These are phyloP conservation scores for Lepidochrysops patricia DNA, from an alignment of 2,888 invertebrate genomes.

Conservation along the genomic window DNA sequence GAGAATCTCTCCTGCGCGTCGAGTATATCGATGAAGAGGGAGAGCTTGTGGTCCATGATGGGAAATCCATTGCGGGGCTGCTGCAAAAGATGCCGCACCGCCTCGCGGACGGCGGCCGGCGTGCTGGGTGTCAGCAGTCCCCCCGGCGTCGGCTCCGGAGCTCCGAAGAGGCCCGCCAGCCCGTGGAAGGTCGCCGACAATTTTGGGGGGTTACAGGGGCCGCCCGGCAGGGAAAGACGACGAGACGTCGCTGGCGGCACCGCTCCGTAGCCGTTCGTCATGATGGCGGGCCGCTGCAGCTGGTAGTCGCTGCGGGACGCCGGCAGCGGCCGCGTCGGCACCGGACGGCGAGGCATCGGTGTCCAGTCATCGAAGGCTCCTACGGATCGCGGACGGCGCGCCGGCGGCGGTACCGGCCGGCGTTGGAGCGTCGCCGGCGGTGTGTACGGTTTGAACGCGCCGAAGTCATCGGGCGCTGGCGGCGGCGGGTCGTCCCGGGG, in stretches of 20 bases:
- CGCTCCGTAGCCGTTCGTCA: constrained; percentile 67
- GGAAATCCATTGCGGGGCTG: constrained; percentile 84
- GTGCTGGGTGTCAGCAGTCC: constrained; percentile 69
- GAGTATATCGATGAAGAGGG: constrained; percentile 86
- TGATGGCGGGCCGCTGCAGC: constrained; percentile 70
- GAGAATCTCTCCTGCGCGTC: constrained; percentile 88
- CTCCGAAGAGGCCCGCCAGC: constrained; percentile 50
- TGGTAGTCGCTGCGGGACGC: constrained; percentile 77
- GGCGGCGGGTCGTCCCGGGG: constrained; percentile 68
- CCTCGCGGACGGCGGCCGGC: constrained; percentile 79
- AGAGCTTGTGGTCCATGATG: constrained; percentile 84
- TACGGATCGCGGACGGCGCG: constrained; percentile 77
- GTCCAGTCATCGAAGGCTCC: constrained; percentile 69
- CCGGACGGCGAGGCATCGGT: constrained; percentile 64
- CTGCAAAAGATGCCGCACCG: constrained; percentile 78
- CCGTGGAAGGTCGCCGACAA: constrained; percentile 79
- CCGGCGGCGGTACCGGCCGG: constrained; percentile 63
- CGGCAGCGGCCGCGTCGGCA: constrained; percentile 58
- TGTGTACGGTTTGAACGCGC: constrained; percentile 72
- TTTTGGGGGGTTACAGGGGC: constrained; percentile 67
- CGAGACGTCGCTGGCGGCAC: constrained; percentile 68
- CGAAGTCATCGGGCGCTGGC: constrained; percentile 63
- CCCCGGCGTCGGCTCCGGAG: constrained; percentile 38
- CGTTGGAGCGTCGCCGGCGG: constrained; percentile 65
- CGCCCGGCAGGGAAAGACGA: constrained; percentile 71